phyloP scores from a whole-genome alignment of 2,113 vertebrate species.

The Etheostoma spectabile region DNA sequence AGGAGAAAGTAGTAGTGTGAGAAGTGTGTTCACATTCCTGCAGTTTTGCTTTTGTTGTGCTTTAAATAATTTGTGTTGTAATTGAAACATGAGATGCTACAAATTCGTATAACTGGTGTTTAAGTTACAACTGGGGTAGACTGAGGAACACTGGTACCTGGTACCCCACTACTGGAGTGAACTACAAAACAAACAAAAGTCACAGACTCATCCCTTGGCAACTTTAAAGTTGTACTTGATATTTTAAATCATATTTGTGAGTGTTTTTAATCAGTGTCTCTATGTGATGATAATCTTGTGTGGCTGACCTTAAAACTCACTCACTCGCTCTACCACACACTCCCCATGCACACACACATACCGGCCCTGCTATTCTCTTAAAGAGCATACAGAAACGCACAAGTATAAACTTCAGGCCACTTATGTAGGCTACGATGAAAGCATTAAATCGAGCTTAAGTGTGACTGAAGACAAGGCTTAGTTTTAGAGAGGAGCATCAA shows the following conservation, averaged over 20 bases:
- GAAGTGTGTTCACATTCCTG: constrained; percentile 28
- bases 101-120: background rate
- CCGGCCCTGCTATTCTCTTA: too few relatives aligned
- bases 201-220: background rate
- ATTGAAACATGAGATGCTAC: constrained; percentile 8
- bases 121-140: background rate
- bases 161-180: background rate
- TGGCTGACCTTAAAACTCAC: too few relatives aligned
- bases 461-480: background rate
- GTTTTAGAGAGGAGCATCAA: background rate
- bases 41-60: background rate
- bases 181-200: background rate
- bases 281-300: background rate
- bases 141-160: background rate
- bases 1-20: constrained; percentile 18
- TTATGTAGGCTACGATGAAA: too few relatives aligned
- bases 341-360: too few relatives aligned
- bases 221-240: background rate
- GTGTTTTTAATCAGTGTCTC: background rate
- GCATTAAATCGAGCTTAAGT: too few relatives aligned
- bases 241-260: background rate
- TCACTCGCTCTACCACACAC: too few relatives aligned
- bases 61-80: background rate
- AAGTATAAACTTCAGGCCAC: too few relatives aligned
- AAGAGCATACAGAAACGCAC: too few relatives aligned